Conservation (phyloP, 1,140 invertebrate genomes). For the Aphelenchoides besseyi region DNA sequence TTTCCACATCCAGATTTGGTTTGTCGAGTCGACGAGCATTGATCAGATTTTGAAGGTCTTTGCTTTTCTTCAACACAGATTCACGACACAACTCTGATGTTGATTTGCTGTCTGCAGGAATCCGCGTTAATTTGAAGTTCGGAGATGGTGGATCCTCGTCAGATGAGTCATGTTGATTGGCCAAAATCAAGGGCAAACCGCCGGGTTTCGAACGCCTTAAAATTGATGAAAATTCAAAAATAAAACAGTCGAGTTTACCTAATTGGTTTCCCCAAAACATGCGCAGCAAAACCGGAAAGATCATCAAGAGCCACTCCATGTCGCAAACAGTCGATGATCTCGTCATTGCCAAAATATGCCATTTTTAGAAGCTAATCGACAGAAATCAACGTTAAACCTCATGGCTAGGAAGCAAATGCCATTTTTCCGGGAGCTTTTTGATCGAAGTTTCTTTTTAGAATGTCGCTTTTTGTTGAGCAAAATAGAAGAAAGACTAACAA, state of each 20-base stretch:
- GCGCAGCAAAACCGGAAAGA: neutral
- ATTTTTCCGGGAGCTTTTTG: neutral
- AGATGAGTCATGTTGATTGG: neutral
- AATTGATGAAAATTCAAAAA: neutral
- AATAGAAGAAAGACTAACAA: too few relatives aligned
- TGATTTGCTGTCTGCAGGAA: neutral
- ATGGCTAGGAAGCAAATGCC: too few relatives aligned
- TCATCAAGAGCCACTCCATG: neutral
- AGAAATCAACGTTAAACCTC: neutral
- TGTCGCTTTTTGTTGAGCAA: too few relatives aligned
- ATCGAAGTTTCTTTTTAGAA: too few relatives aligned
- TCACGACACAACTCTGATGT: neutral
- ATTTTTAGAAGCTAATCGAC: neutral
- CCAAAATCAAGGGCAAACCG: neutral
- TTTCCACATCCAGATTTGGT: neutral
- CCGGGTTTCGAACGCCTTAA: neutral
- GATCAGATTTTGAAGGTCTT: slow-evolving; percentile 4
- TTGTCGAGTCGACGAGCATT: neutral
- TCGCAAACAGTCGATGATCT: slow-evolving; percentile 2
- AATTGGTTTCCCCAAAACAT: neutral
- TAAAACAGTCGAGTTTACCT: neutral
- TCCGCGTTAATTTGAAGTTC: neutral
- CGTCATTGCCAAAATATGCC: slow-evolving; percentile 6
- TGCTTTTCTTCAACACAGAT: neutral
- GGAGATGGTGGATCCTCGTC: neutral